phyloP scores from a whole-genome alignment of 2,888 invertebrate genomes.

The Diaphora mendica region DNA sequence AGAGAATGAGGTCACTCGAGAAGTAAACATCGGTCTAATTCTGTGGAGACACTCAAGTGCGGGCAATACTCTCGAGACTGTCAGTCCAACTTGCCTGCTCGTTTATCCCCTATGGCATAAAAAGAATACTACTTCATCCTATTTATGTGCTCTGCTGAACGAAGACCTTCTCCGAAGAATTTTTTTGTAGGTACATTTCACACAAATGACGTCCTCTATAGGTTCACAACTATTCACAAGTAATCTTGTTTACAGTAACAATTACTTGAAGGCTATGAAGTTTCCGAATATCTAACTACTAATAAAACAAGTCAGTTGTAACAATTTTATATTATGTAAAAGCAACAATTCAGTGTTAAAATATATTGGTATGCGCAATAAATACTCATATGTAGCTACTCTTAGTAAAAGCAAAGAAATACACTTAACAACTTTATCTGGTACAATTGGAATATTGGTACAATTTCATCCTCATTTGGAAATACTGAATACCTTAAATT shows the following conservation, averaged over 20 bases:
- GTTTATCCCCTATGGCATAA: too few relatives aligned
- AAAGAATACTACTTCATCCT: too few relatives aligned
- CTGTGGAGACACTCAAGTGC: too few relatives aligned
- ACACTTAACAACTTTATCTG: conserved; percentile 10
- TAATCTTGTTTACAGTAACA: background rate
- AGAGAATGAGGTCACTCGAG: background rate
- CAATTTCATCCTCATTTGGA: background rate
- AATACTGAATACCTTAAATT: background rate
- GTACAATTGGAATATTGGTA: conserved; percentile 46
- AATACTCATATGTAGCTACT: conserved; percentile 18
- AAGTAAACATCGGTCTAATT: background rate
- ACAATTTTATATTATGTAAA: conserved; percentile 36
- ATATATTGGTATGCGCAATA: conserved; percentile 31
- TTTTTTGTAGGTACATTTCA: too few relatives aligned
- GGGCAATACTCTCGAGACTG: too few relatives aligned
- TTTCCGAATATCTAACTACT: background rate
- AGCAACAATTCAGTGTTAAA: conserved; percentile 9
- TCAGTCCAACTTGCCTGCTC: too few relatives aligned
- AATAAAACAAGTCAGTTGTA: conserved; percentile 58
- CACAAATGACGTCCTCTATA: too few relatives aligned
- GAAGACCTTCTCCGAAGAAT: too few relatives aligned
- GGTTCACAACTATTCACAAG: too few relatives aligned
- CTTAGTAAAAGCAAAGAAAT: background rate
- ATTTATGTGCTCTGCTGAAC: too few relatives aligned
- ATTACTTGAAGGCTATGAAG: background rate